These are phyloP conservation scores for Aurelia sp. DNA, from an alignment of 30 jellyfish, hydroid and myxozoan genomes.

Conservation along the genomic window DNA sequence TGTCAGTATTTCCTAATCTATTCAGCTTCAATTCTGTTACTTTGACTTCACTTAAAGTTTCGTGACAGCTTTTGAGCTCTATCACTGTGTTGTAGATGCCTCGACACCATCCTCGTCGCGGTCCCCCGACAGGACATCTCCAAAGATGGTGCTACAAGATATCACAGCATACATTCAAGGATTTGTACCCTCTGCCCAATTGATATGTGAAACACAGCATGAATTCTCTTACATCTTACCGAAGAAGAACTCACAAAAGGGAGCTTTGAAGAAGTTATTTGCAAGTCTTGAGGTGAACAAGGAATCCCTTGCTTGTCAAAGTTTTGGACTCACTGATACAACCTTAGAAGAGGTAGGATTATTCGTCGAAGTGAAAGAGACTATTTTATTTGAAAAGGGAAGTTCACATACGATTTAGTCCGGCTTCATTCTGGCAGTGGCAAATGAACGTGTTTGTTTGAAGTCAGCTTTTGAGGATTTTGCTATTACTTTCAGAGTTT, in stretches of 20 bases:
- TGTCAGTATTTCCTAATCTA: too few relatives aligned
- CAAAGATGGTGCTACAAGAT: constrained; percentile 30
- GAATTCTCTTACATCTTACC: constrained; percentile 91
- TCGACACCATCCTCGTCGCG: constrained; percentile 44
- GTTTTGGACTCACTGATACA: constrained; percentile 95
- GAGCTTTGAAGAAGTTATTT: constrained; percentile 58
- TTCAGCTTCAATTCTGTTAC: too few relatives aligned
- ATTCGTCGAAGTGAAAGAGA: too few relatives aligned
- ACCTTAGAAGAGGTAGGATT: constrained; percentile 88
- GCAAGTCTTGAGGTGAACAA: constrained; percentile 74
- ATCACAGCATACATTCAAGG: constrained; percentile 78
- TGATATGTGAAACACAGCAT: constrained; percentile 87
- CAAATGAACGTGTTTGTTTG: too few relatives aligned
- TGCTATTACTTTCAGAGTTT: too few relatives aligned
- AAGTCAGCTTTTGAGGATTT: too few relatives aligned
- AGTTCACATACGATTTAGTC: too few relatives aligned
- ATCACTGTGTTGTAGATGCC: constrained; percentile 12
- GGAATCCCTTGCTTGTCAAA: constrained; percentile 67
- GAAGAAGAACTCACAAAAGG: constrained; percentile 67
- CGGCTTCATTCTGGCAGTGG: too few relatives aligned
- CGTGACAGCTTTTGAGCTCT: neutral
- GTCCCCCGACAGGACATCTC: neutral
- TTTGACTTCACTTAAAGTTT: neutral
- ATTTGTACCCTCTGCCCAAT: constrained; percentile 86
- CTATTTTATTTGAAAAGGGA: too few relatives aligned